Percentiles rank a stretch among this genome's conserved stretches.
phyloP scores from a whole-genome alignment of 2,113 vertebrate species.

The Zeus faber region DNA sequence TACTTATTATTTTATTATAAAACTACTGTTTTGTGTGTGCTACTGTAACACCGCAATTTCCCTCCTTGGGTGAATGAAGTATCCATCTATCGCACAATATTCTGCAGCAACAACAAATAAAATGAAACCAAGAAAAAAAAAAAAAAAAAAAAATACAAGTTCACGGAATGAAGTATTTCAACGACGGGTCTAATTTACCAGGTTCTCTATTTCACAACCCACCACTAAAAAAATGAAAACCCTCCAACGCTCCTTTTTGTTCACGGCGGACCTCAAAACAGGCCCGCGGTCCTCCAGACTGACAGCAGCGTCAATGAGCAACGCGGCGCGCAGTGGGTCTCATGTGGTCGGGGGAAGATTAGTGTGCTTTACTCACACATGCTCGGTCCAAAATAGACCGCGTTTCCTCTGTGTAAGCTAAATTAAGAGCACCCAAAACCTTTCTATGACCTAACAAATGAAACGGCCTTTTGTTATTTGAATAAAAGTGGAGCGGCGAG shows the following conservation, averaged over 20 bases:
- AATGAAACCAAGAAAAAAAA: neutral
- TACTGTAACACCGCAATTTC: neutral
- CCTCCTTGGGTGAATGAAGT: too few species aligned
- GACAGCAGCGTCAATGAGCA: too few species aligned
- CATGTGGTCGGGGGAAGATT: neutral
- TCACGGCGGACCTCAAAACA: too few species aligned
- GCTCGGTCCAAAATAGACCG: neutral
- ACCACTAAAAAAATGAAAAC: too few species aligned
- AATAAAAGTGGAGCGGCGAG: neutral
- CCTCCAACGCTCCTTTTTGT: too few species aligned
- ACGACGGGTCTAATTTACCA: too few species aligned
- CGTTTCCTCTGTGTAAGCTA: neutral
- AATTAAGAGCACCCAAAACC: neutral
- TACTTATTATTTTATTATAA: too few species aligned
- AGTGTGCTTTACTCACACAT: neutral
- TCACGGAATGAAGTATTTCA: too few species aligned
- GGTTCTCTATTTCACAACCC: too few species aligned
- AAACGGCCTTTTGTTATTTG: neutral
- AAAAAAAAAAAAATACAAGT: too few species aligned
- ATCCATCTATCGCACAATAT: neutral
- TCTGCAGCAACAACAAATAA: neutral
- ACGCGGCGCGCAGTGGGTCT: neutral
- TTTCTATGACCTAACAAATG: neutral
- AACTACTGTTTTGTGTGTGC: too few species aligned
- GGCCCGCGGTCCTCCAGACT: too few species aligned